phyloP scores from a whole-genome alignment of 2,888 invertebrate species.

The Antheraea yamamai region DNA sequence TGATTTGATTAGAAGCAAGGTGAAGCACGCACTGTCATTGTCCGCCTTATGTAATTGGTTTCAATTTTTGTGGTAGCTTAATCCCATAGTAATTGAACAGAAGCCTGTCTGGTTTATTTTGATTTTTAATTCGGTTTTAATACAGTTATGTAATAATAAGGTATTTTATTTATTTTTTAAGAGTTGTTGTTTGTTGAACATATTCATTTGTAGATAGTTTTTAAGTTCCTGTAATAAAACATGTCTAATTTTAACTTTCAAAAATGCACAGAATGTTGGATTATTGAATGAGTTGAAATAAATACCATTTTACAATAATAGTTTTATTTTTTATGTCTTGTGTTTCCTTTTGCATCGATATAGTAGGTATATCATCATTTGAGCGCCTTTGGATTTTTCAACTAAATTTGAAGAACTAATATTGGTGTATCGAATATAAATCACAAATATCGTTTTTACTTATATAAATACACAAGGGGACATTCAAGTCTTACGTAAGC shows the following conservation, averaged over 20 bases:
- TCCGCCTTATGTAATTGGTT: not conserved
- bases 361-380: too few relatives aligned
- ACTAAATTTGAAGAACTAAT: too few relatives aligned
- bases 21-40: too few relatives aligned
- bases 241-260: not conserved
- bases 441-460: too few relatives aligned
- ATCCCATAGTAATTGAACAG: not conserved
- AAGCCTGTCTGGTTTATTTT: not conserved
- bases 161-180: not conserved
- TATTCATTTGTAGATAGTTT: not conserved
- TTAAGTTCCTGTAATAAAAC: not conserved
- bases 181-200: constrained; percentile 2
- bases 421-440: too few relatives aligned
- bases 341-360: too few relatives aligned
- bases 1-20: too few relatives aligned
- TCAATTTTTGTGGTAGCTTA: not conserved
- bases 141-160: not conserved
- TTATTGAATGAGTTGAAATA: not conserved
- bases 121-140: not conserved
- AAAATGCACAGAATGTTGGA: not conserved
- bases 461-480: too few relatives aligned
- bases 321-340: not conserved
- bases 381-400: too few relatives aligned
- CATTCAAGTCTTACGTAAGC: too few relatives aligned
- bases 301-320: not conserved